Evolutionary conservation across 1,140 invertebrate genomes (phyloP).

Genomic region (Pseudomyrmex gracilis): DNA sequence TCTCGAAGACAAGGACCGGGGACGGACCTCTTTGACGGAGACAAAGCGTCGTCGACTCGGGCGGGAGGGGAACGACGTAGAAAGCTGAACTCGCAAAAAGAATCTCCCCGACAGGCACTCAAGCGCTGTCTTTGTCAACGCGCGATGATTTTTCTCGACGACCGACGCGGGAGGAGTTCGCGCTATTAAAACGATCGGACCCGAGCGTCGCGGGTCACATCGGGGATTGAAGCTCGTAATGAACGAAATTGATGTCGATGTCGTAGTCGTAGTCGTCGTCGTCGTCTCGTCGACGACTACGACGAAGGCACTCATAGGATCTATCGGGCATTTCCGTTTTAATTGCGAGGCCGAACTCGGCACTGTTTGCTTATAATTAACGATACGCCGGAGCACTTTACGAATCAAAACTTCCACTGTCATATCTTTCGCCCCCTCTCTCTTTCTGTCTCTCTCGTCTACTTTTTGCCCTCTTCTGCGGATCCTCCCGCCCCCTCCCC

Average conservation of each 20-base stretch:
- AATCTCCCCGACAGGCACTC: slow-evolving; percentile 7
- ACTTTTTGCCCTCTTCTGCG: background rate
- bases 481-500: too few relatives aligned
- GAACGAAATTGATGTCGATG: slow-evolving; percentile 33
- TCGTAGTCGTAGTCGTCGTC: slow-evolving; percentile 7
- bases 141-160: slow-evolving; percentile 50
- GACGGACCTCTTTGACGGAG: slow-evolving; percentile 42
- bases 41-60: slow-evolving; percentile 29
- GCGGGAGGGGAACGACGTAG: background rate
- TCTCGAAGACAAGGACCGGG: slow-evolving; percentile 11
- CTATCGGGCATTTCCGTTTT: slow-evolving; percentile 49
- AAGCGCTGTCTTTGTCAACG: slow-evolving; percentile 45
- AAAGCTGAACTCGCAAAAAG: slow-evolving; percentile 47
- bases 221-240: slow-evolving; percentile 51
- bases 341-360: slow-evolving; percentile 35
- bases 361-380: slow-evolving; percentile 64
- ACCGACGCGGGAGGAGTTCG: slow-evolving; percentile 40
- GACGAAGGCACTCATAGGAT: background rate
- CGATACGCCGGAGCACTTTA: slow-evolving; percentile 51
- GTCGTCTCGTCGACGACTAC: background rate
- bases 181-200: slow-evolving; percentile 28
- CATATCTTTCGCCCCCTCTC: background rate
- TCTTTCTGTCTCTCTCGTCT: background rate
- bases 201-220: slow-evolving; percentile 24
- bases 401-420: slow-evolving; percentile 55